Base-by-base conservation (phyloP, 2,113 vertebrate species). In the Lepisosteus oculatus region DNA sequence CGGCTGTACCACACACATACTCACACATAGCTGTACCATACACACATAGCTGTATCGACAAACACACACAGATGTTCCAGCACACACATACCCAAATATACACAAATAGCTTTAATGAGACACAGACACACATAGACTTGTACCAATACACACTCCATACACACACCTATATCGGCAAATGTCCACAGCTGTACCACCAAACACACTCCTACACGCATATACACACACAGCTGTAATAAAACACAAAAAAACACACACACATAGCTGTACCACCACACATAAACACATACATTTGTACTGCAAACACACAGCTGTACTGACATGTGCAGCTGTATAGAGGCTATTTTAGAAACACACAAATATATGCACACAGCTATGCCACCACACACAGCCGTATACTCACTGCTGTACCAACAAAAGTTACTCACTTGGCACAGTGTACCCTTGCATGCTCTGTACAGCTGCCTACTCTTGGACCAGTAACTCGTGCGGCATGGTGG, bases 311-410 rank as follows among this genome's bases (percentile, higher is more conserved):
- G 64, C 64, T 44, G 13, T 14, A 8, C n/a, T 54, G 4, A n/a
- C 65, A 47, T 55, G 12, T 8, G 47, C 44, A 51, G 3, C 29
- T 15, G 42, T 12, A 82, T 74, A 62, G 15, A 42, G 55, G 67
- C 65, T 64, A 68, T 62, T 63, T 77, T 77, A 72, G 77, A 43
- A 4, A 8, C 61, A 74, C 70, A 71, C 78, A 72, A 71, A 65
- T 70, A 79, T 79, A 76, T 69, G 75, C 72, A 51, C 17, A 14
- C 41, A 69, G 61, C 73, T 77, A 65, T n/a, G 70, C 70, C 43
- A 9, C 45, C 71, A 15, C 76, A 59, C 29, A 62, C 29, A 70
- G 8, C 44, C 69, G 17, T 73, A 55, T 55, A 74, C 0, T 44
- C 65, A 43, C 44, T 47, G 3, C 4, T n/a, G 61, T 63, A 70